A percentile compares a stretch with the other conserved stretches of the same genome.
phyloP scores from a whole-genome alignment of 2,888 invertebrate genomes.

The Drosophila suboccidentalis region DNA sequence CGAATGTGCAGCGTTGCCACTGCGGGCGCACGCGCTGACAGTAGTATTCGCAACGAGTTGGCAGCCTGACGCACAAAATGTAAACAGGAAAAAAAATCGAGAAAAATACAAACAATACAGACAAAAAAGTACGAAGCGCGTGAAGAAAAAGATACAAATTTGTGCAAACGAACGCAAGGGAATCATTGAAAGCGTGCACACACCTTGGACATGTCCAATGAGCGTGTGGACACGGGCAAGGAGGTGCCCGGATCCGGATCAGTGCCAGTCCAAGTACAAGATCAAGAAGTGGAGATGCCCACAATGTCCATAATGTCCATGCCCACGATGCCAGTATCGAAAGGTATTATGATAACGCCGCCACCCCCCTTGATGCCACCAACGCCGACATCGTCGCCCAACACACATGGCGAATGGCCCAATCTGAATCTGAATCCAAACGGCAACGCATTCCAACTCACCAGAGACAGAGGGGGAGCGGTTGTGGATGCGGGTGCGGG shows the following conservation, averaged over 20 bases:
- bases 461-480: constrained; percentile 52
- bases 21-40: constrained; percentile 37
- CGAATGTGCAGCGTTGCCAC: constrained; percentile 48
- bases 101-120: constrained; percentile 81
- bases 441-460: constrained; percentile 81
- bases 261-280: constrained; percentile 25
- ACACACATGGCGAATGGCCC: constrained; percentile 82
- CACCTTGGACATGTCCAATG: constrained; percentile 65
- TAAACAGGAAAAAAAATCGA: constrained; percentile 78
- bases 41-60: constrained; percentile 30
- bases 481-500: background rate
- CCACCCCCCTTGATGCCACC: constrained; percentile 73
- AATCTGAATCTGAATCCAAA: constrained; percentile 82
- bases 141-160: constrained; percentile 60
- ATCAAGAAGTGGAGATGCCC: constrained; percentile 67
- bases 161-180: constrained; percentile 33
- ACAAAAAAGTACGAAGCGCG: constrained; percentile 72
- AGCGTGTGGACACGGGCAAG: constrained; percentile 71
- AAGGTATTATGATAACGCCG: constrained; percentile 76
- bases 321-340: constrained; percentile 60
- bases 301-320: constrained; percentile 52
- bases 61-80: constrained; percentile 63
- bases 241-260: constrained; percentile 50
- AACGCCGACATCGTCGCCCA: constrained; percentile 73
- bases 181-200: constrained; percentile 38